Conservation (phyloP, 2,888 invertebrate genomes). For the Macaria notata region DNA sequence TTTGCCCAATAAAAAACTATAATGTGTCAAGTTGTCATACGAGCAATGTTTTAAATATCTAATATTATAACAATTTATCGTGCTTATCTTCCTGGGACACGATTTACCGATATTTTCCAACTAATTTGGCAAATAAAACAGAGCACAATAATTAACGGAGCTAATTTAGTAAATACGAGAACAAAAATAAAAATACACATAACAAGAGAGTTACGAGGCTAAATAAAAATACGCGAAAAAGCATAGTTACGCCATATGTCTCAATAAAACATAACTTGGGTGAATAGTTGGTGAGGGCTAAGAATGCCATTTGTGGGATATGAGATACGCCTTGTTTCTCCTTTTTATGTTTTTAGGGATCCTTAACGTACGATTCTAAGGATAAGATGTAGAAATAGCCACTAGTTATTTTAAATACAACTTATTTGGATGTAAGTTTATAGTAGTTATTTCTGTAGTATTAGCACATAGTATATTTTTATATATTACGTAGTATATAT, state of each 20-base stretch:
- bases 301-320: constrained; percentile 27
- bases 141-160: background rate
- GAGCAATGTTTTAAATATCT: too few species aligned
- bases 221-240: constrained; percentile 7
- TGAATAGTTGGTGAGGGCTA: constrained; percentile 18
- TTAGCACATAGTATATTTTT: too few species aligned
- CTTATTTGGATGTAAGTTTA: too few species aligned
- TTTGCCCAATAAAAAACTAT: too few species aligned
- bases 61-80: too few species aligned
- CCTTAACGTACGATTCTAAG: background rate
- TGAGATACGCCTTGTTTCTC: constrained; percentile 22
- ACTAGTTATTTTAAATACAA: too few species aligned
- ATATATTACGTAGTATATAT: too few species aligned
- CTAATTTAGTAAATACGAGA: background rate
- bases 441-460: too few species aligned
- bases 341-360: constrained; percentile 9
- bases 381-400: too few species aligned
- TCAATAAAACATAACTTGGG: constrained; percentile 26
- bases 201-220: constrained; percentile 3
- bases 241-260: constrained; percentile 3
- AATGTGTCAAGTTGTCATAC: too few species aligned
- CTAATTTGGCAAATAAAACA: background rate
- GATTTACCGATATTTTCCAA: too few species aligned
- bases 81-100: too few species aligned
- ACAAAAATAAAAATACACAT: background rate